phyloP scores from a whole-genome alignment of 2,888 invertebrate genomes.

The Horisme vitalbata region DNA sequence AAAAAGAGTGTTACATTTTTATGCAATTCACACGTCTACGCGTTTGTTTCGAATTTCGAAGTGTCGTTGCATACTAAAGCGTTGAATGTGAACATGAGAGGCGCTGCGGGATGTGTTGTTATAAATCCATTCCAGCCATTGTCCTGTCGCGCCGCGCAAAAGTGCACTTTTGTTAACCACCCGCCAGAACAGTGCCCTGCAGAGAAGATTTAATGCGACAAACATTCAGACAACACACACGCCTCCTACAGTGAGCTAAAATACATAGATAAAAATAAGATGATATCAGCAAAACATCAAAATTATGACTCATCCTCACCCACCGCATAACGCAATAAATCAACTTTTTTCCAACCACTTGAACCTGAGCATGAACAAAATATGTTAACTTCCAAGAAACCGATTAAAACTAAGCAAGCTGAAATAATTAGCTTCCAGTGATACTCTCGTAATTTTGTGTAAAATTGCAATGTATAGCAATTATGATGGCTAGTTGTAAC shows the following conservation, averaged over 20 bases:
- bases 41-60: slow-evolving; percentile 14
- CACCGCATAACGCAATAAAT: slow-evolving; percentile 5
- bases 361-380: slow-evolving; percentile 2
- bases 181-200: slow-evolving; percentile 42
- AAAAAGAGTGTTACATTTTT: slow-evolving; percentile 13
- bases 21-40: slow-evolving; percentile 23
- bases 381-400: slow-evolving; percentile 8
- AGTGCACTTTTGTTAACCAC: slow-evolving; percentile 53
- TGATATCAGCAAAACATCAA: slow-evolving; percentile 3
- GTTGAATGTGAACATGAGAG: slow-evolving; percentile 28
- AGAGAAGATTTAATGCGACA: slow-evolving; percentile 38
- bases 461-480: slow-evolving; percentile 38
- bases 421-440: slow-evolving; percentile 29
- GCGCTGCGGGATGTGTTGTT: slow-evolving; percentile 60
- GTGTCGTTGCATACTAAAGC: slow-evolving; percentile 23
- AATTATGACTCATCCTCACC: slow-evolving; percentile 6
- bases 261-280: not conserved
- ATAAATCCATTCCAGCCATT: slow-evolving; percentile 68
- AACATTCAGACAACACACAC: slow-evolving; percentile 21
- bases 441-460: slow-evolving; percentile 32
- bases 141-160: slow-evolving; percentile 62
- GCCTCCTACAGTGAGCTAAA: not conserved
- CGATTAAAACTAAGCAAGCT: slow-evolving; percentile 23
- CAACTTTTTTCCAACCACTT: slow-evolving; percentile 4
- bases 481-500: slow-evolving; percentile 39